Base-by-base conservation (phyloP, 2,113 vertebrate genomes). In the Percopsis transmontana region DNA sequence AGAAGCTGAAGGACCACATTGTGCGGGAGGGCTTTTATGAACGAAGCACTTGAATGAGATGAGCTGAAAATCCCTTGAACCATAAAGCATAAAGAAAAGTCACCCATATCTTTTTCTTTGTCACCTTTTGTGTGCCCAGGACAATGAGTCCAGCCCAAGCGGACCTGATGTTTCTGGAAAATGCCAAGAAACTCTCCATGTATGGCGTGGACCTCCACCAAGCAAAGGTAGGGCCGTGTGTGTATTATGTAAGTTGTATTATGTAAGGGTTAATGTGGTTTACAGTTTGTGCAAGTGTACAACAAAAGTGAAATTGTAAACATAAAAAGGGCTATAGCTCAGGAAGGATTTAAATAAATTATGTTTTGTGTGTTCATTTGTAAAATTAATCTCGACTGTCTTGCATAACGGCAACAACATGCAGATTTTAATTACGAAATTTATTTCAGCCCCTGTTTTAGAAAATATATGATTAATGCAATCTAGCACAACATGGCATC, bases 161-260 rank as follows among this genome's bases (percentile, higher is more conserved):
- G 68, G 97, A 99, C 79, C 76, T 96, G 88, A 88, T 96, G 88
- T 99, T 98, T 81, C 93, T 99, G 73, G 96, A 99, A 91, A 98
- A 97, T 85, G 97, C 96, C 76, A 97, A 95, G 90, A 96, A 95
- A 73, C 92, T 99, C 0, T 94, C 96, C 0, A 96, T 99, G 97
- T 99, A 98, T 76, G 97, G 97, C 66, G 94, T 98, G 1, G 96
- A 99, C 82, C 92, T 97, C 84, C 96, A 99, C 85, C 95, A 96
- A 83, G 96, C 96, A 71, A 98, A 98, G 95, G 97, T 98, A 38
- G 1, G 2, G 0, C 44, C n/a, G 55, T 11, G 1, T 48, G 18
- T 1, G 2, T 56, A 41, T 18, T 18, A 8, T 9, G 14, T 45
- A 18, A 15, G 24, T 11, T 39, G 7, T 39, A 45, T 57, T 5